Evolutionary conservation across 2,888 invertebrate species (phyloP).

Genomic region (Catocala fraxini): DNA sequence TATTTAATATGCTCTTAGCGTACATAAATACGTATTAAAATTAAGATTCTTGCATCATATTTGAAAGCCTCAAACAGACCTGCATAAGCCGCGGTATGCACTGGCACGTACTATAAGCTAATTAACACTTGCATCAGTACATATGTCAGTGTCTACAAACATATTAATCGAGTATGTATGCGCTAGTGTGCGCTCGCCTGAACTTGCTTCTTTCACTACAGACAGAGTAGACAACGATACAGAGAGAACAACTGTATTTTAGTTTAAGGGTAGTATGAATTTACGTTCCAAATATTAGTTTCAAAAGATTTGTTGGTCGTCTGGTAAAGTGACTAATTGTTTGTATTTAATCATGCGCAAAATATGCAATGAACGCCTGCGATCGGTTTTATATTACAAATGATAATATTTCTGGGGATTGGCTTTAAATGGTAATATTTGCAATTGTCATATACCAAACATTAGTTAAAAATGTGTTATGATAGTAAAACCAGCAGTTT

Average conservation of each 20-base stretch:
- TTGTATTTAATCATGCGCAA: neutral
- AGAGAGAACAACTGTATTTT: slow-evolving; percentile 22
- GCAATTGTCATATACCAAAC: too few species aligned
- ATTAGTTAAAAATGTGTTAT: too few species aligned
- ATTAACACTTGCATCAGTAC: slow-evolving; percentile 76
- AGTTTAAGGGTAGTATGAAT: too few species aligned
- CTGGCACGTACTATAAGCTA: slow-evolving; percentile 63
- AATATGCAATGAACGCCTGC: neutral
- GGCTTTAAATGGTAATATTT: too few species aligned
- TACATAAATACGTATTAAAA: slow-evolving; percentile 37
- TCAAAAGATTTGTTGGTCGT: neutral
- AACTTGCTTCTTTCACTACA: slow-evolving; percentile 36
- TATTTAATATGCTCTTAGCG: slow-evolving; percentile 49
- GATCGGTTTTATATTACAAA: neutral
- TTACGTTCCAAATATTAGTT: too few species aligned
- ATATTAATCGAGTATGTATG: slow-evolving; percentile 57
- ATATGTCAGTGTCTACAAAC: slow-evolving; percentile 73
- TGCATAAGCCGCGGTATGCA: slow-evolving; percentile 57
- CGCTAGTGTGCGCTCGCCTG: slow-evolving; percentile 42
- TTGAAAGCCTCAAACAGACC: slow-evolving; percentile 60
- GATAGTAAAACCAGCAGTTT: too few species aligned
- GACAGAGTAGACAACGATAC: slow-evolving; percentile 33
- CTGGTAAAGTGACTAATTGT: slow-evolving; percentile 2
- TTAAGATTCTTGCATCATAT: slow-evolving; percentile 46
- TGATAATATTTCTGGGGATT: neutral